A percentile compares a stretch with the other conserved stretches of the same genome.
Conservation (phyloP, 2,113 vertebrate genomes). For the Ammospiza nelsoni region DNA sequence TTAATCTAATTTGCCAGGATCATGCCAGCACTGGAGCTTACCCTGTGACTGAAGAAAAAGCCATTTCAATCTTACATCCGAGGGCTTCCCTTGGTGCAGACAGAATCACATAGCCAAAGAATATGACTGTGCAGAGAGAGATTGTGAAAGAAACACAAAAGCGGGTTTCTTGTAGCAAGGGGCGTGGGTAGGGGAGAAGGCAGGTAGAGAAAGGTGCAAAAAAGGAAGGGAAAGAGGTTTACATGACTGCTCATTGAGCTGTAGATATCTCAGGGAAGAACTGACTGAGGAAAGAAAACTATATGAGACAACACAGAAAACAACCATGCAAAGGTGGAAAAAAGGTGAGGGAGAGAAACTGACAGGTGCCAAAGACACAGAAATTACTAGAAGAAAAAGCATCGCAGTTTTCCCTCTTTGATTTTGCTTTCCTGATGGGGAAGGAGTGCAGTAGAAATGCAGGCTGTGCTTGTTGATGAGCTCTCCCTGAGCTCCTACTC, state of each 20-base stretch:
- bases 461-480: neutral
- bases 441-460: neutral
- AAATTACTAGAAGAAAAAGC: neutral
- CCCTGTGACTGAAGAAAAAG: neutral
- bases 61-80: neutral
- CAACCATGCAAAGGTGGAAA: neutral
- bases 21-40: neutral
- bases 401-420: neutral
- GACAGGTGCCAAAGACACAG: neutral
- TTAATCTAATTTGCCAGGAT: neutral
- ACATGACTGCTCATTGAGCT: neutral
- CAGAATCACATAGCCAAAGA: neutral
- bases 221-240: neutral
- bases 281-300: neutral
- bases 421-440: neutral
- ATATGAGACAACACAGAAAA: neutral
- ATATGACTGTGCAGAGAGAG: neutral
- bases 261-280: neutral
- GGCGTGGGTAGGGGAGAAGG: too few relatives aligned
- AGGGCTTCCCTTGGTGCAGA: neutral
- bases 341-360: neutral
- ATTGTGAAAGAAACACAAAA: neutral
- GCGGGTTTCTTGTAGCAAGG: neutral
- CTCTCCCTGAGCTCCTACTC: neutral
- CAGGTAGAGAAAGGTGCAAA: neutral